Evolutionary conservation across 1,140 invertebrate species (phyloP), one percentile per base, ranked within the genome.

Genomic region (Polypedilum pembai): DNA sequence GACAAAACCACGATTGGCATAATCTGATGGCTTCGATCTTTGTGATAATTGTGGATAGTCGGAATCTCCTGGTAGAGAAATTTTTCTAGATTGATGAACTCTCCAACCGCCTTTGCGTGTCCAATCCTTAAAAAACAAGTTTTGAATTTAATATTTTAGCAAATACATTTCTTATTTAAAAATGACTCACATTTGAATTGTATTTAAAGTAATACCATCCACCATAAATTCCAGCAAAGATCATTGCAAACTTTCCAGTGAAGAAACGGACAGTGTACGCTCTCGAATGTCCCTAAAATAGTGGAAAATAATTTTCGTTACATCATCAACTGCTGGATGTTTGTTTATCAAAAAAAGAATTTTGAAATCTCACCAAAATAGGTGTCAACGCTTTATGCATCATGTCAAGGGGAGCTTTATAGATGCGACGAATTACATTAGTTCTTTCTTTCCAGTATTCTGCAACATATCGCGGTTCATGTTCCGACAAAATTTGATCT

Each of bases 391-490:
- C 76, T n/a, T 77, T 79, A 78, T 85, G 85, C 0, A 94, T 40
- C 66, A 81, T 79, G 80, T 94, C 87, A 76, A 93, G 80, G 0
- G 94, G 93, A 20, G 81, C 84, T 74, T 87, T 86, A 78, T 93
- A 94, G 73, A 90, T 83, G 76, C 93, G 85, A 77, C 91, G 87
- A 75, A 96, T 90, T 8, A 91, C 89, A 82, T 95, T 95, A 74
- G 86, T 86, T 41, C 87, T 84, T 80, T 90, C 86, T 77, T 83
- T 85, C 78, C 90, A 89, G 74, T 89, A 87, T 78, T 89, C 85
- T 10, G 89, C 87, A 0, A 90, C 86, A 76, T 85, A 78, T 41
- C 86, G 80, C 0, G 93, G 92, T 79, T 95, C 93, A 74, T 90
- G 87, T 15, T 86, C 85, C 73, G 87, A 82, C 41, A 96, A 83